Percentiles rank a stretch among this genome's conserved stretches.
Conservation (phyloP, 2,888 invertebrate species). For the Sarcophaga rosellei region DNA sequence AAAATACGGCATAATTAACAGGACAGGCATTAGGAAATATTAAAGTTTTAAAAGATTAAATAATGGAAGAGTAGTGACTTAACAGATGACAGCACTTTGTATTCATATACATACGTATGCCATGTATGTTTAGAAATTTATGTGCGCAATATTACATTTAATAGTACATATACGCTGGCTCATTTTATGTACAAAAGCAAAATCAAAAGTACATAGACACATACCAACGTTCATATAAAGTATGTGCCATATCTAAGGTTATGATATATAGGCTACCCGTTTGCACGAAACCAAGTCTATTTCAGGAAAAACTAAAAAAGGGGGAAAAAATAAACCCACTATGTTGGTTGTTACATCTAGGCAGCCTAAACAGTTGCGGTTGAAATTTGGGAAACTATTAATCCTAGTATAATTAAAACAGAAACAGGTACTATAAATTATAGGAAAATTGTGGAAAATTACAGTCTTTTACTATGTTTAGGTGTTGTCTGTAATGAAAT, state of each 20-base stretch:
- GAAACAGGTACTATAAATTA: too few species aligned
- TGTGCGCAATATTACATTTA: too few species aligned
- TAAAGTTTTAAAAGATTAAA: conserved; percentile 12
- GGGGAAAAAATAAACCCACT: not conserved
- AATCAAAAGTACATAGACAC: not conserved
- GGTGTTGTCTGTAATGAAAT: too few species aligned
- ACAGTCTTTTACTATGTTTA: too few species aligned
- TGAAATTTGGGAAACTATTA: not conserved
- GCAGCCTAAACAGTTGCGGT: not conserved
- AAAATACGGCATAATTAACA: not conserved
- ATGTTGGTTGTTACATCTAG: not conserved
- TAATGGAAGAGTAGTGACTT: not conserved
- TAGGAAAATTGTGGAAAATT: too few species aligned
- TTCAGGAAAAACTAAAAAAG: conserved; percentile 24
- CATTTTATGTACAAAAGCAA: too few species aligned
- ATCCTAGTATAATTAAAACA: too few species aligned
- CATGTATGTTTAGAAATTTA: not conserved
- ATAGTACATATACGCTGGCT: too few species aligned
- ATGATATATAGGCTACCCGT: conserved; percentile 50
- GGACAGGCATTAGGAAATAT: conserved; percentile 31
- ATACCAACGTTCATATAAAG: not conserved
- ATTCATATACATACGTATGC: not conserved
- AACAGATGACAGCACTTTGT: not conserved
- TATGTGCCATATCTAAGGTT: not conserved
- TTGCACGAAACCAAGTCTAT: conserved; percentile 44